Base-by-base conservation (phyloP, 2,113 vertebrate species). In the Bambusicola thoracicus region DNA sequence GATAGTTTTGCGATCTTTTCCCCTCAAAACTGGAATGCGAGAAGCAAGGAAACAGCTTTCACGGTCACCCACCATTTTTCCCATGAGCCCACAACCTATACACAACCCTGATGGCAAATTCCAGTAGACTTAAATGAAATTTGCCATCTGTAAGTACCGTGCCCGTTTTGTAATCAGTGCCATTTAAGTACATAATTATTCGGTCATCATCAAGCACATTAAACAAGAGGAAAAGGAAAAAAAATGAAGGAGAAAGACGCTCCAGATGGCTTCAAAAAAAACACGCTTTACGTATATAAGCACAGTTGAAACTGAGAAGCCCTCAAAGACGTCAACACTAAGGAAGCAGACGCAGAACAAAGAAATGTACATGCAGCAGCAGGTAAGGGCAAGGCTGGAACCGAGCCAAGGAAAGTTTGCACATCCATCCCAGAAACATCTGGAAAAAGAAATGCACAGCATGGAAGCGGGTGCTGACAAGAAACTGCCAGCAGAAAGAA, bases 401-500 rank as follows among this genome's bases (percentile, higher is more conserved):
- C 15, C n/a, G 32, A 34, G 44, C 49, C 91, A 85, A 69, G 73
- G 67, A 19, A 85, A 75, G 43, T 68, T 61, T 48, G 40, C 32
- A 69, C 19, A 81, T 87, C 44, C 67, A 77, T 49, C 65, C 59
- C 59, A 27, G 58, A 91, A 96, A 73, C 44, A 76, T 19, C 34
- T 55, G 36, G 72, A 58, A 85, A 87, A 77, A 67, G 18, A 72
- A 88, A 63, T 2, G 27, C 65, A 88, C n/a, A 61, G 69, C 38
- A 56, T 24, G 76, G 90, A 89, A 87, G 56, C 59, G 79, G 85
- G 87, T 46, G 32, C 53, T 85, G 70, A 93, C 87, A 95, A 87
- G 84, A 87, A 93, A 76, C 67, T 79, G 87, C 70, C 78, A 92
- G 38, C 59, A 82, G 7, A 29, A 92, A 78, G n/a, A 78, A 91